Base-by-base conservation (phyloP, 1,140 invertebrate species). In the Geopemphigus sp. region DNA sequence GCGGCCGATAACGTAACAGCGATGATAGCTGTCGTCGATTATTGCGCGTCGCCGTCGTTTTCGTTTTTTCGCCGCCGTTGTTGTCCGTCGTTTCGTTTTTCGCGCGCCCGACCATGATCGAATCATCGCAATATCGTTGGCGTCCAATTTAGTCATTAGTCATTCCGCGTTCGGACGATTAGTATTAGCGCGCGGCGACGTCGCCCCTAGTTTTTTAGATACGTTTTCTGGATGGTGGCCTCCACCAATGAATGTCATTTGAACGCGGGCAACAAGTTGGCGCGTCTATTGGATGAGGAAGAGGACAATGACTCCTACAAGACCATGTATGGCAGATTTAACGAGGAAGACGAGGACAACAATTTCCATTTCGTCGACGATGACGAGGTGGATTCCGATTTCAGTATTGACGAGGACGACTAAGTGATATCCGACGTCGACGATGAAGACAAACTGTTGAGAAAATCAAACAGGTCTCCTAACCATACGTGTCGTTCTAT, bases 271-370 rank as follows among this genome's bases (percentile, higher is more conserved):
- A 94, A 91, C 86, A 93, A 92, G 84, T 95, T 98, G 91, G 89
- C 94, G 63, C 91, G 91, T 84, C 86, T 99, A 17, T 86, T 99
- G 6, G 91, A 96, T 82, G 93, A 95, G 82, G 94, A 96, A 83
- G 95, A 97, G 83, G 92, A 93, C 87, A 96, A 98, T 87, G 96
- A 98, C 80, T 98, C 98, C 86, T 99, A 99, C 85, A 95, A 96
- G 88, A 97, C 94, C 15, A 97, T 95, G 61, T 98, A 98, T 86
- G 97, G 97, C 50, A 97, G 97, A 19, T 99, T 98, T 85, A 88
- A 93, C 81, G 96, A 99, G 84, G 88, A 89, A 64, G 94, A 91
- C 82, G 91, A 94, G 82, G 95, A 97, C 85, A 88, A 90, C 83
- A 94, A 96, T 88, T 96, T 95, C 85, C 88, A 92, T 92, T 93